Evolutionary conservation across 2,797 vertebrate species (phyloP), one percentile per base, ranked within the genome.

Genomic region (Eidolon dupreanum): DNA sequence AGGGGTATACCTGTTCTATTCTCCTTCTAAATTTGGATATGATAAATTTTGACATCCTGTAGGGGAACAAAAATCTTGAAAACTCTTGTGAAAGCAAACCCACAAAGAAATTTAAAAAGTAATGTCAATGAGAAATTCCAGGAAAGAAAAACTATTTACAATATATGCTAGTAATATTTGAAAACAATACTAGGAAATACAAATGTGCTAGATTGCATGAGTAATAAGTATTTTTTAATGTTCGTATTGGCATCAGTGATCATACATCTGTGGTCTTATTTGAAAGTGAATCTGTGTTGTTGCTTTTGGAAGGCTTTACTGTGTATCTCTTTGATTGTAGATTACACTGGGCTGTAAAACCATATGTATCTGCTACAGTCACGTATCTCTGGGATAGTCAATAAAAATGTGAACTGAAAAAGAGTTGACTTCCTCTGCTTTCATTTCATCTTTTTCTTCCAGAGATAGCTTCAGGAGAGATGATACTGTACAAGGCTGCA

Each of bases 131-230:
- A 61, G 82, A 94, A 95, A 88, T 95, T 97, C 94, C 75, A 96
- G 94, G 94, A 95, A 97, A 95, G 90, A 85, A 96, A 94, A 82
- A 24, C 83, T 95, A 78, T 97, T 97, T 96, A 85, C 8, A 88
- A 84, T 61, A 11, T 66, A 94, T 91, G 33, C 55, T 89, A 90
- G 43, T 66, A 95, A 92, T 97, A 95, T 78, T 87, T 96, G 63
- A 59, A 96, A 92, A 97, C 95, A 97, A 98, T 96, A 93, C 38
- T 90, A 93, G 97, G 95, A 97, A 97, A 86, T 82, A 92, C 63
- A 94, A 96, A 94, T 88, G 86, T 93, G 28, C 38, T 75, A 85
- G 68, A 79, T 65, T 61, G 3, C 26, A 53, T 97, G 94, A 97
- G 81, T 96, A 96, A 49, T 96, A 91, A 66, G 28, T 91, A 38